Conservation (phyloP, 2,113 vertebrate species). For the Laticauda laticaudata region DNA sequence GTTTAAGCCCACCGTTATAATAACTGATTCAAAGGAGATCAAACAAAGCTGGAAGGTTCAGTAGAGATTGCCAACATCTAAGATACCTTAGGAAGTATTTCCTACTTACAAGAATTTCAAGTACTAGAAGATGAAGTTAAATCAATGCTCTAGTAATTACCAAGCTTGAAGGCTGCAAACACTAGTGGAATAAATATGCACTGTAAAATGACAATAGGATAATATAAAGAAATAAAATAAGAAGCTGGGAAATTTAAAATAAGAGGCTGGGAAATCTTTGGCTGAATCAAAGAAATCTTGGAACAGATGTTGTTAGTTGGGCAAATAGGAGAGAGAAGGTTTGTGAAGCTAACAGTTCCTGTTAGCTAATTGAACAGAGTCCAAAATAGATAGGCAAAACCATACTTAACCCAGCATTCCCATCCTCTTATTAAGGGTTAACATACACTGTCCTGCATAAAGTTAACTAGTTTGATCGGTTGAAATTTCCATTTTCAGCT, state of each 20-base stretch:
- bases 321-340: neutral
- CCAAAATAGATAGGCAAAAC: neutral
- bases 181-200: neutral
- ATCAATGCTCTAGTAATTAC: neutral
- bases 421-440: neutral
- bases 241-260: neutral
- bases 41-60: neutral
- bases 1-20: neutral
- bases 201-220: neutral
- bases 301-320: neutral
- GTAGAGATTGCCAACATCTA: neutral
- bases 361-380: neutral
- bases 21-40: neutral
- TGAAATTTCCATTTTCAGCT: neutral
- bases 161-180: neutral
- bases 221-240: neutral
- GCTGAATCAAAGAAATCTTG: neutral
- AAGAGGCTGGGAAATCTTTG: neutral
- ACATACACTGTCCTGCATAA: neutral
- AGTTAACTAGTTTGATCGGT: neutral
- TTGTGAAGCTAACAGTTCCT: neutral
- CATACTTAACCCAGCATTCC: neutral
- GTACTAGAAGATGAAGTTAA: neutral
- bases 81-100: neutral
- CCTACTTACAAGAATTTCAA: neutral